Base-by-base conservation (phyloP, 2,113 vertebrate species). In the Melanerpes formicivorus region DNA sequence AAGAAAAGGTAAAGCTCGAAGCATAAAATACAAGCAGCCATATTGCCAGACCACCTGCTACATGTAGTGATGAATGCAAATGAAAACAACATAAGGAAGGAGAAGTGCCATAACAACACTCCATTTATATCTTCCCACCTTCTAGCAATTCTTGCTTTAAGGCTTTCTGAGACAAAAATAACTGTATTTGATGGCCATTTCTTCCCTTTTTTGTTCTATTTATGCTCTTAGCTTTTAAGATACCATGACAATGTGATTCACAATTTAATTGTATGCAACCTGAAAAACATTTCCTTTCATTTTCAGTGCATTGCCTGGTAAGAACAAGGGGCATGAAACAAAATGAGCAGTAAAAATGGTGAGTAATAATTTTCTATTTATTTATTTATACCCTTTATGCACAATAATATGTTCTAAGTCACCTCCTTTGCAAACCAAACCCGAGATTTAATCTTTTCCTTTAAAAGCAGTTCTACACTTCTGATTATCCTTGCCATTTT, bases 121-220 rank as follows among this genome's bases (percentile, higher is more conserved):
- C 63, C 6, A 0, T 54, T 50, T 73, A 7, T 17, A 87, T 85
- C 82, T 92, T 93, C 87, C 88, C 79, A 94, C 93, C 76, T 77
- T 50, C 79, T 5, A 34, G 27, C 73, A 58, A 46, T 52, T 72
- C 3, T 0, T 44, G 65, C 76, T 69, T 63, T 52, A 81, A 80
- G 72, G 88, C 46, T 95, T 86, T 64, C 85, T 67, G 60, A 72
- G 76, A 64, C 91, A 86, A 86, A 94, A 93, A 90, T 88, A 93
- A 62, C 74, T 72, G 37, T 37, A 65, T 59, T 32, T 12, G 56
- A 85, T 91, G 73, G 72, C 72, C 48, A 56, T 90, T 87, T 89
- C 60, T 89, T 90, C 50, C 29, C 55, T 21, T 55, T 86, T 81
- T 64, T 29, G 11, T 72, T 81, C 50, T 87, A 18, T 88, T 94